Evolutionary conservation across 2,888 invertebrate genomes (phyloP).

Genomic region (Perdita meconis): DNA sequence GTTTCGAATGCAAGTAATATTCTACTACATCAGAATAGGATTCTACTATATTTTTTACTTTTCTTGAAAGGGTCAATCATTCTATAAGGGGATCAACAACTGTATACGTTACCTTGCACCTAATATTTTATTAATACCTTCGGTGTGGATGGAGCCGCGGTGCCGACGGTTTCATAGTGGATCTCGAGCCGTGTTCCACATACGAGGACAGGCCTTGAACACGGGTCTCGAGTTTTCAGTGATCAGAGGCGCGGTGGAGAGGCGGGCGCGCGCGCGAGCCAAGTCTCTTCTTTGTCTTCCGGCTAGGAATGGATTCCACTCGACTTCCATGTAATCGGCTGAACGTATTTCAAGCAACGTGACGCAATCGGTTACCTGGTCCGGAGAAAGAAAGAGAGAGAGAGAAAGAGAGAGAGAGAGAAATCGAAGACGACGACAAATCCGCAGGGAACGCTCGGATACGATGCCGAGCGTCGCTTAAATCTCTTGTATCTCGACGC

Average conservation of each 20-base stretch:
- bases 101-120: no score
- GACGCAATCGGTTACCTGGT: conserved; percentile 66
- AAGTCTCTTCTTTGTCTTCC: conserved; percentile 64
- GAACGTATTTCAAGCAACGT: conserved; percentile 58
- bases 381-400: no score
- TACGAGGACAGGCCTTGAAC: conserved; percentile 48
- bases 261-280: background rate
- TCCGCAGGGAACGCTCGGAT: conserved; percentile 12
- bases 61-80: no score
- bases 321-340: conserved; percentile 57
- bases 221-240: conserved; percentile 49
- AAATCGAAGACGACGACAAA: conserved; percentile 40
- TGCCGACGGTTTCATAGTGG: conserved; percentile 24
- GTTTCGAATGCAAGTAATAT: no score
- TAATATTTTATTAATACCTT: conserved; percentile 30
- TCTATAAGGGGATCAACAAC: no score
- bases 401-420: no score
- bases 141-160: background rate
- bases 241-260: conserved; percentile 31
- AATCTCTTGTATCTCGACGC: conserved; percentile 9
- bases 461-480: conserved; percentile 16
- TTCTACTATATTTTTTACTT: no score
- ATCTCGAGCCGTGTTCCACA: conserved; percentile 15
- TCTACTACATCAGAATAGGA: no score
- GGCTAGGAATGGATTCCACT: conserved; percentile 53